phyloP scores from a whole-genome alignment of 2,888 invertebrate genomes.

The Callyntrura guangdongensis region DNA sequence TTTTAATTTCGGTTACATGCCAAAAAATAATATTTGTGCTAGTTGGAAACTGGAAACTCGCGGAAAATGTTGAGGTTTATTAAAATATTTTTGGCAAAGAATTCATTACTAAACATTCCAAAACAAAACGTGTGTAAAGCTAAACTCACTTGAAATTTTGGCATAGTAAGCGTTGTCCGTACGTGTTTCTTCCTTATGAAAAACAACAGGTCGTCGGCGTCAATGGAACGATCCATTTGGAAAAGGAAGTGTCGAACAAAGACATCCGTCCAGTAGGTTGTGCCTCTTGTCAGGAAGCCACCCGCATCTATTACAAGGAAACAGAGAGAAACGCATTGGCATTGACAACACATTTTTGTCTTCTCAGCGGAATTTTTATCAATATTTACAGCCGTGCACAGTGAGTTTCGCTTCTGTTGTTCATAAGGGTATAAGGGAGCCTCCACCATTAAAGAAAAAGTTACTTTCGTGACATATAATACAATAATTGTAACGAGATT shows the following conservation, averaged over 20 bases:
- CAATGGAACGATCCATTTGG: conserved; percentile 89
- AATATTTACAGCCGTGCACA: too few species aligned
- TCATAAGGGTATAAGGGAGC: not conserved
- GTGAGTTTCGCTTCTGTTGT: not conserved
- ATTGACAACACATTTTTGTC: not conserved
- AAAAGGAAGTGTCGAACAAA: conserved; percentile 96
- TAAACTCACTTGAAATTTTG: conserved; percentile 95
- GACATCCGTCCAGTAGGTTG: conserved; percentile 98
- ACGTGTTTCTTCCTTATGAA: conserved; percentile 97
- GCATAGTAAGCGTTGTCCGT: conserved; percentile 91
- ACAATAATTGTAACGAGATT: too few species aligned
- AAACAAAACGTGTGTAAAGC: not conserved
- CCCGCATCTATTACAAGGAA: conserved; percentile 90
- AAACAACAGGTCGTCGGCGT: conserved; percentile 97
- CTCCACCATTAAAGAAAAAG: not conserved
- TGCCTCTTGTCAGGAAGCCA: conserved; percentile 96
- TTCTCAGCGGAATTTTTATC: too few species aligned
- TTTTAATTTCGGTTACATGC: too few species aligned
- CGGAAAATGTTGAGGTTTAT: not conserved
- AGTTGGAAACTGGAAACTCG: not conserved
- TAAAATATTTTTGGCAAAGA: not conserved
- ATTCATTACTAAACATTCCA: not conserved
- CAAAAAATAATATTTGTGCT: too few species aligned
- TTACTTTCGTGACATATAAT: not conserved
- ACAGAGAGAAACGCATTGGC: not conserved